Evolutionary conservation across 2,797 vertebrate species (phyloP).

Genomic region (Enteromius thamalakanensis): DNA sequence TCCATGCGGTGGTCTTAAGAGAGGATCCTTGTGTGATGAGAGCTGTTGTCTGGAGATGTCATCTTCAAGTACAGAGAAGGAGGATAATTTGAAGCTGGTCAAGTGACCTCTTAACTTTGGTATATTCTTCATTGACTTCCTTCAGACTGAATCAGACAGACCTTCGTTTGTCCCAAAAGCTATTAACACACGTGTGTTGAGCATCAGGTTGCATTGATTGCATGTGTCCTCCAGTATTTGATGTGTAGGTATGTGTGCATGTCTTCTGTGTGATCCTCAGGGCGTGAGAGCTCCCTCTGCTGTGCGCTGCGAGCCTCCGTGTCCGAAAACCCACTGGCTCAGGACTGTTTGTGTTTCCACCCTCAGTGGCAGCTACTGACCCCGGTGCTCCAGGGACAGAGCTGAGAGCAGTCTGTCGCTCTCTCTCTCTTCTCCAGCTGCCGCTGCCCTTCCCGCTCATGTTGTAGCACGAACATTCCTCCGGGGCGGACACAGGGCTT

Average conservation of each 20-base stretch:
- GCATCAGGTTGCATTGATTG: conserved; percentile 11
- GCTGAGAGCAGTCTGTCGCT: conserved; percentile 62
- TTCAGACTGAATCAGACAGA: not conserved
- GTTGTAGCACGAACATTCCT: conserved; percentile 67
- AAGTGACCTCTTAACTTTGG: conserved; percentile 65
- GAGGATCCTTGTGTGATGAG: conserved; percentile 61
- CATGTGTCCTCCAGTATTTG: conserved; percentile 2
- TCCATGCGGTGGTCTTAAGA: conserved; percentile 53
- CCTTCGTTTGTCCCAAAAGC: not conserved
- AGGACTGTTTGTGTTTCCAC: conserved; percentile 50
- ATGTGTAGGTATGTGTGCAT: not conserved
- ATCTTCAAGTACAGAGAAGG: conserved; percentile 52
- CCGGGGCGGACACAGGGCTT: conserved; percentile 63
- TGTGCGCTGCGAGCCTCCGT: conserved; percentile 50
- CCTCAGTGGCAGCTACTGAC: conserved; percentile 48
- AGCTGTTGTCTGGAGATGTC: conserved; percentile 62
- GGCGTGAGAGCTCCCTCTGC: conserved; percentile 62
- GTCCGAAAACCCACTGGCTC: conserved; percentile 39
- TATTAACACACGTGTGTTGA: not conserved
- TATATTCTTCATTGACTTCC: conserved; percentile 59
- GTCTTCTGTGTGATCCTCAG: conserved; percentile 39
- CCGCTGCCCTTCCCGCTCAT: conserved; percentile 70
- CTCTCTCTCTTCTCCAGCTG: conserved; percentile 72
- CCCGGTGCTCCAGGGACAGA: conserved; percentile 25
- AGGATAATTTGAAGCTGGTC: conserved; percentile 65